A percentile compares a stretch with the other conserved stretches of the same genome.
These are phyloP conservation scores for Cryptocheilus praepositus DNA, from an alignment of 2,888 invertebrate genomes.

Conservation along the genomic window DNA sequence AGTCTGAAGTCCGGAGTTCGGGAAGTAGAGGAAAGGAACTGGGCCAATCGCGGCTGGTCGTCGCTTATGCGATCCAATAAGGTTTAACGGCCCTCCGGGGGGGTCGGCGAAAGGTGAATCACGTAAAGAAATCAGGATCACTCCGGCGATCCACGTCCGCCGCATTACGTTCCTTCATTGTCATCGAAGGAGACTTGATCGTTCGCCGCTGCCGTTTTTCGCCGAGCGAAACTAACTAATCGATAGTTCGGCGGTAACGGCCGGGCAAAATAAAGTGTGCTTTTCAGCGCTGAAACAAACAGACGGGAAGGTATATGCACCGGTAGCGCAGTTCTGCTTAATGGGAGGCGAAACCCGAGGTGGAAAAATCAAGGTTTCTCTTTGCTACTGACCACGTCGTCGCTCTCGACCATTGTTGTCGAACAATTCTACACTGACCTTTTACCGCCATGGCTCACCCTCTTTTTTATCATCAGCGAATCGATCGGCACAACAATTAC, in stretches of 20 bases:
- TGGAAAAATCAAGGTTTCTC: constrained; percentile 12
- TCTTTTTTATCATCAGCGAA: no score
- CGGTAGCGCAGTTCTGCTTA: no score
- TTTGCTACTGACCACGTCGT: neutral
- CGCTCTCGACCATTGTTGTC: constrained; percentile 9
- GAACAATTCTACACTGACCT: constrained; percentile 17
- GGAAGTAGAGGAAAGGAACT: constrained; percentile 8
- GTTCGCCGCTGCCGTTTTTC: no score
- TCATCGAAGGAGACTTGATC: no score
- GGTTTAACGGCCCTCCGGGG: constrained; percentile 35
- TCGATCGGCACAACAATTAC: no score
- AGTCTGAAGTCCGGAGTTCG: no score
- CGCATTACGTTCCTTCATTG: no score
- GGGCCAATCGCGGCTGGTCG: neutral
- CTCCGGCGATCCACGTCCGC: neutral
- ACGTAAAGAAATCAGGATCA: constrained; percentile 30
- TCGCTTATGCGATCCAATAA: constrained; percentile 29
- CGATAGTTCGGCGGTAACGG: no score
- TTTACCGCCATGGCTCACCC: neutral
- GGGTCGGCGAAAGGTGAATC: constrained; percentile 16
- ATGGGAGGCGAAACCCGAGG: neutral
- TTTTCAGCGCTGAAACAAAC: no score
- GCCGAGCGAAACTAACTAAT: no score
- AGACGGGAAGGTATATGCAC: no score
- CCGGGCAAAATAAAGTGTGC: no score